Conservation (phyloP, 2,888 invertebrate genomes). For the Gastracanthus pulcherrimus region DNA sequence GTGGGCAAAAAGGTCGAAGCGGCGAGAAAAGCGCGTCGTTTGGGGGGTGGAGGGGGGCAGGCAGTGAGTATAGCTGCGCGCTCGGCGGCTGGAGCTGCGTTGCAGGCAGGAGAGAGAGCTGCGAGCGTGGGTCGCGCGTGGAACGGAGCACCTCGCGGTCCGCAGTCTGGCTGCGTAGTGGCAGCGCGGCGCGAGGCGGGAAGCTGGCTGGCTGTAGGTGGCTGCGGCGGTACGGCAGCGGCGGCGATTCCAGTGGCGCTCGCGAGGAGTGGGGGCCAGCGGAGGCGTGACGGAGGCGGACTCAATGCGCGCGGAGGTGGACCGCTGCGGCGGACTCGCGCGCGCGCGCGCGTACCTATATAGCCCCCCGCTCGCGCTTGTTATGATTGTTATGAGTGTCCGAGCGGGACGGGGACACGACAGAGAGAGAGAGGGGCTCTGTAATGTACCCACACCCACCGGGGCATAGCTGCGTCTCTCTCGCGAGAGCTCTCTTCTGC, state of each 20-base stretch:
- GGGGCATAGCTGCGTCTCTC: slow-evolving; percentile 47
- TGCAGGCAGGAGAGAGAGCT: too few species aligned
- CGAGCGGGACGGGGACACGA: slow-evolving; percentile 63
- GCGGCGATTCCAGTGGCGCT: slow-evolving; percentile 37
- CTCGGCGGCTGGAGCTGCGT: neutral
- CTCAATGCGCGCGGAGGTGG: slow-evolving; percentile 76
- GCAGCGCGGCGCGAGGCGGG: slow-evolving; percentile 59
- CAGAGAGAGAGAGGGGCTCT: slow-evolving; percentile 39
- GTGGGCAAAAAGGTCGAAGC: neutral
- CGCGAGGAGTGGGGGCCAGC: slow-evolving; percentile 64
- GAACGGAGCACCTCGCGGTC: slow-evolving; percentile 73
- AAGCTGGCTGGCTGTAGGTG: slow-evolving; percentile 47
- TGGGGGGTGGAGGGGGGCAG: too few species aligned
- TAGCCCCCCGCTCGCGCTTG: slow-evolving; percentile 61
- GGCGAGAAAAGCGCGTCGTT: too few species aligned
- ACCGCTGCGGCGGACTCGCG: slow-evolving; percentile 63
- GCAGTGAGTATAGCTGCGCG: slow-evolving; percentile 14
- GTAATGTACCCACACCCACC: slow-evolving; percentile 70
- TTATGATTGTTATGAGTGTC: slow-evolving; percentile 77
- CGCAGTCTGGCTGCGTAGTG: slow-evolving; percentile 78
- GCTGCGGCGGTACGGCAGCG: slow-evolving; percentile 57
- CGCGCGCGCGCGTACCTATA: slow-evolving; percentile 10
- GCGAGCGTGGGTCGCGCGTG: slow-evolving; percentile 63
- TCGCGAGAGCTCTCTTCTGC: slow-evolving; percentile 34
- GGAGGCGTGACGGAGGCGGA: slow-evolving; percentile 73